Evolutionary conservation across 2,888 invertebrate species (phyloP).

Genomic region (Scrobipalpa costella): DNA sequence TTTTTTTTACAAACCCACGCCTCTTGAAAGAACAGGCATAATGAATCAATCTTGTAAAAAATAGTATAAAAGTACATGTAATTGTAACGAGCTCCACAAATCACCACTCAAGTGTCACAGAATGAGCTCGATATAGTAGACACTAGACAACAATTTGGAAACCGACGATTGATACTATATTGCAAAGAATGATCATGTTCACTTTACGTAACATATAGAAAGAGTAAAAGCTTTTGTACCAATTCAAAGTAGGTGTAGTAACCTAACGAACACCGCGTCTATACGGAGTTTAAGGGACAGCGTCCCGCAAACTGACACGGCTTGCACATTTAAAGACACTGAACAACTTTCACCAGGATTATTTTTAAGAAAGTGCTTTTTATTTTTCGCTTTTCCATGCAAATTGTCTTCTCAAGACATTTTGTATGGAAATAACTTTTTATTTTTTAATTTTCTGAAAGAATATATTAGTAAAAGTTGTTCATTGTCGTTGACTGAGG

Average conservation of each 20-base stretch:
- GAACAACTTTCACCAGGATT: no score
- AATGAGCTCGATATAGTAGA: constrained; percentile 1
- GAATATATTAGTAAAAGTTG: no score
- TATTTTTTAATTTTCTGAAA: no score
- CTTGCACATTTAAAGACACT: no score
- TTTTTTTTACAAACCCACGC: constrained; percentile 19
- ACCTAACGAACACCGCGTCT: no score
- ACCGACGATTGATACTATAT: neutral
- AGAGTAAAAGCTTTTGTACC: neutral
- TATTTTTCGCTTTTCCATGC: no score
- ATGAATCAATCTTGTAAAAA: constrained; percentile 9
- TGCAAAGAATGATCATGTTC: neutral
- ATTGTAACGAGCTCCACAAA: constrained; percentile 8
- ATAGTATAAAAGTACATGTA: neutral
- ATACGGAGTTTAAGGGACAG: no score
- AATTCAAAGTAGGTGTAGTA: neutral
- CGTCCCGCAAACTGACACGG: no score
- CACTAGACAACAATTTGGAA: neutral
- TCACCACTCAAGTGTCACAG: neutral
- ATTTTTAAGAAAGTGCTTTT: no score
- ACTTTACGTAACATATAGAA: neutral
- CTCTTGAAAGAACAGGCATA: neutral
- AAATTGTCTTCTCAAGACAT: no score
- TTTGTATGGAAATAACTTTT: no score
- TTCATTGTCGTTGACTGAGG: no score